Evolutionary conservation across 2,113 vertebrate genomes (phyloP), one percentile per base, ranked within the genome.

Genomic region (Salvelinus sp.): DNA sequence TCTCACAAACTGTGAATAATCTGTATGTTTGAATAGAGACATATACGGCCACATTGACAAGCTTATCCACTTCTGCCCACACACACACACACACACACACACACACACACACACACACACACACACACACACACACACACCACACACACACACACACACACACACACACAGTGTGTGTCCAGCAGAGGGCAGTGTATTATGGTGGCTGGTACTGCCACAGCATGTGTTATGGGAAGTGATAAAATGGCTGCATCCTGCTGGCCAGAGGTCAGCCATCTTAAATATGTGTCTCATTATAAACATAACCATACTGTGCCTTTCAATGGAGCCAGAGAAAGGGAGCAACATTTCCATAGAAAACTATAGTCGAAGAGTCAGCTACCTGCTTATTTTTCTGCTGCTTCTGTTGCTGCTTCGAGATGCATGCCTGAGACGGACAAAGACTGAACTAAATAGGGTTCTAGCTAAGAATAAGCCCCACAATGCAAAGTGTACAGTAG

Each of bases 261-360:
- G 76, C 76, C 73, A 38, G 69, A 83, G 82, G 82, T 88, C 87
- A 85, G 78, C 48, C 80, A 25, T 66, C 73, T 86, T 90, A 5
- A 68, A 77, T 84, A 74, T 60, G 48, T 81, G 83, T 88, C 87
- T 88, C 79, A 86, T 85, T 84, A 83, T 78, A 74, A 83, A 73
- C 76, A 81, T 73, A 83, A 83, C 82, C 71, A 73, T 83, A 77
- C 75, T 0, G 30, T 82, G 85, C 76, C 75, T 89, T 84, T 88
- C 78, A 78, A 76, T 16, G 54, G 28, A 1, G 47, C 18, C n/a
- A 18, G 50, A 54, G 50, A 54, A 14, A 54, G 50, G 14, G 50
- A 25, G 60, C 60, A n/a, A n/a, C 4, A 86, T 88, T 86, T 86
- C 69, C 67, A 82, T 80, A 80, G 33, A 33, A 78, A 66, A 76